Percentiles rank a stretch among this genome's conserved stretches.
phyloP scores from a whole-genome alignment of 2,797 vertebrate species.

The Neostethus bicornis region DNA sequence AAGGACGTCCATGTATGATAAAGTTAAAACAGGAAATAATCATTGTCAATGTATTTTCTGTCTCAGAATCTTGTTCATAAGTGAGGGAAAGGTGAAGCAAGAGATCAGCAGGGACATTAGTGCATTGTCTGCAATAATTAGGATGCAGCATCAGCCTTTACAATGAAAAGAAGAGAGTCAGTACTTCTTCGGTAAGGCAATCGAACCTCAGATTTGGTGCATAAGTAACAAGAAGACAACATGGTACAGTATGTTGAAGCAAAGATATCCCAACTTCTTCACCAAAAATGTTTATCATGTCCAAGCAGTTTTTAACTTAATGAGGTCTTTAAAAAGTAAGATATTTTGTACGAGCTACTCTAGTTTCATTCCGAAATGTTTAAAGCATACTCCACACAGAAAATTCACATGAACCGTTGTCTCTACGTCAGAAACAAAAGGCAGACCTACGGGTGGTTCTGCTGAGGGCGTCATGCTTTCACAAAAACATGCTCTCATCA shows the following conservation, averaged over 20 bases:
- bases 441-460: slow-evolving; percentile 22
- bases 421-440: slow-evolving; percentile 20
- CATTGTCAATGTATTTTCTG: too few relatives aligned
- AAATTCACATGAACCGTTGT: slow-evolving; percentile 31
- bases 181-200: too few relatives aligned
- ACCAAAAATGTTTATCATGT: background rate
- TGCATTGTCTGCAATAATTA: too few relatives aligned
- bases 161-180: too few relatives aligned
- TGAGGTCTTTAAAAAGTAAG: slow-evolving; percentile 30
- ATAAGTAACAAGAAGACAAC: background rate
- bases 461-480: slow-evolving; percentile 48
- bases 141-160: too few relatives aligned
- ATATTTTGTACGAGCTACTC: slow-evolving; percentile 46
- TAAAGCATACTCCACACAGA: slow-evolving; percentile 31
- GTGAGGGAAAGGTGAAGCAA: too few relatives aligned
- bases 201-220: background rate
- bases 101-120: too few relatives aligned
- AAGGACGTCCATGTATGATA: background rate
- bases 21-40: too few relatives aligned
- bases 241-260: background rate
- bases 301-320: slow-evolving; percentile 28
- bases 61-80: too few relatives aligned
- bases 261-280: background rate
- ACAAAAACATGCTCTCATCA: slow-evolving; percentile 61
- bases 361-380: slow-evolving; percentile 35